Conservation (phyloP, 1,140 invertebrate genomes). For the Papilio xuthus region DNA sequence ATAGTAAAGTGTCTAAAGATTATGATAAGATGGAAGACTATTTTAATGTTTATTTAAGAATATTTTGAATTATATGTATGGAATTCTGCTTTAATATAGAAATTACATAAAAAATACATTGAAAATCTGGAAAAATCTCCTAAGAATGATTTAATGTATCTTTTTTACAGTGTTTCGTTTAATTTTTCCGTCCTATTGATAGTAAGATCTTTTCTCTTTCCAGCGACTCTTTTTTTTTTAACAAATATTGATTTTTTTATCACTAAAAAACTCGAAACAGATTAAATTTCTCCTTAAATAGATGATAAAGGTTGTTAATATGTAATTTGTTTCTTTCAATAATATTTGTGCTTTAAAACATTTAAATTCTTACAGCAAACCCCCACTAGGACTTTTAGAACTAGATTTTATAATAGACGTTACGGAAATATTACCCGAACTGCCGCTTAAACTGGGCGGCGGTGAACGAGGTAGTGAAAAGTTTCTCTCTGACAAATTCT, state of each 20-base stretch:
- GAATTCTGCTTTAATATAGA: too few species aligned
- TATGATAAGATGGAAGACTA: neutral
- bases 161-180: neutral
- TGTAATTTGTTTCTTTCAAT: conserved; percentile 10
- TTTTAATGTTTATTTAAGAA: too few species aligned
- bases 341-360: neutral
- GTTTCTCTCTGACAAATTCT: conserved; percentile 74
- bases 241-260: neutral
- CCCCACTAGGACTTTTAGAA: conserved; percentile 78
- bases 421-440: conserved; percentile 77
- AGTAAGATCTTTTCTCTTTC: neutral
- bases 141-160: neutral
- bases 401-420: conserved; percentile 81
- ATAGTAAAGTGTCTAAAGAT: neutral
- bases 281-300: too few species aligned
- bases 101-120: too few species aligned
- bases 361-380: conserved; percentile 51
- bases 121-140: too few species aligned
- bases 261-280: neutral
- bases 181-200: neutral
- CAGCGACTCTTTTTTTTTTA: neutral
- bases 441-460: conserved; percentile 65
- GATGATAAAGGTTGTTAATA: neutral
- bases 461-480: conserved; percentile 73
- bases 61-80: too few species aligned